Evolutionary conservation across 2,797 vertebrate species (phyloP), one percentile per base, ranked within the genome.

Genomic region (Xerus rutilus): DNA sequence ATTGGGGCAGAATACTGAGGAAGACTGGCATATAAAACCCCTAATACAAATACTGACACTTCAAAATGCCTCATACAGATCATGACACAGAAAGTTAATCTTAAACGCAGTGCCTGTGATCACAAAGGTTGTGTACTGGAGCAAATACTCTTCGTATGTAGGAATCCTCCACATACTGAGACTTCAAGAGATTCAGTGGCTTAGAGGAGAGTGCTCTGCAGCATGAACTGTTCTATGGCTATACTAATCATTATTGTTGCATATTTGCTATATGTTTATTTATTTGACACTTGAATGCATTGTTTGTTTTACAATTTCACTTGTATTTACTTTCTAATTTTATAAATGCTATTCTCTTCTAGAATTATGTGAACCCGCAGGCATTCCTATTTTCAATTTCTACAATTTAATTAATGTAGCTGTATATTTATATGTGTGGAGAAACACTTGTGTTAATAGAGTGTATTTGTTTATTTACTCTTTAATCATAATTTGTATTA

Each of bases 271-370:
- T 70, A 64, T 35, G 21, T 45, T 79, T 54, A 45, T 69, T 93
- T 88, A 76, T 52, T 85, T 89, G 59, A 91, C 32, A 81, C 35
- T 18, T 59, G 45, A 64, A 88, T 70, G 10, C 8, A 43, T 85
- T 89, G n/a, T 81, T 96, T 93, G 70, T 77, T 85, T 82, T 76
- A 73, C 57, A 59, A 18, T 72, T 91, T 85, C 10, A 86, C 67
- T 94, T 69, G 6, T 91, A 45, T 88, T 81, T 77, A 70, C 39
- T 49, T 91, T 70, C 78, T 52, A 67, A 39, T 74, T 74, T 94
- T 52, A 54, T 52, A 23, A 65, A 76, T 74, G 45, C 3, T 64
- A 64, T 45, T 81, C 28, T 91, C 10, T 57, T 91, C 59, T 93
- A 89, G 91, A 89, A 69, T 86, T 79, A 52, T 52, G 45, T 86